Conservation (phyloP, 2,888 invertebrate species). For the Nezara viridula region DNA sequence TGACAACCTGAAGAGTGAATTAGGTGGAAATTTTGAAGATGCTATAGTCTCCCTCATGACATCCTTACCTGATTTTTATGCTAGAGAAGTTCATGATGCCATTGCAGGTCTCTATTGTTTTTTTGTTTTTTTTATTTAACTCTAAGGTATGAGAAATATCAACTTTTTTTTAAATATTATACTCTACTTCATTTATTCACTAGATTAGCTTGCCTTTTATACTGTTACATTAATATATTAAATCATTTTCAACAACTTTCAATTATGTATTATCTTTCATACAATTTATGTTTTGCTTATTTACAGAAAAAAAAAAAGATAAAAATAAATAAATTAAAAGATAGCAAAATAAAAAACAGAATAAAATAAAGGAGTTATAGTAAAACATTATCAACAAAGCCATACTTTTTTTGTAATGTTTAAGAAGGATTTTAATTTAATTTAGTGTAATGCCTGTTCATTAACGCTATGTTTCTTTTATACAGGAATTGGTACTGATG, state of each 20-base stretch:
- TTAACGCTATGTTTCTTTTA: not conserved
- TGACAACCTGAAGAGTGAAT: constrained; percentile 70
- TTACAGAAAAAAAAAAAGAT: no score
- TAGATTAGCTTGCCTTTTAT: no score
- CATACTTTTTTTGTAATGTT: no score
- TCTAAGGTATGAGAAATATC: not conserved
- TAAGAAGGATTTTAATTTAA: not conserved
- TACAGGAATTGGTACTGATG: constrained; percentile 69
- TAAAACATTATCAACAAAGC: no score
- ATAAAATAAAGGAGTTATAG: no score
- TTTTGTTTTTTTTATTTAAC: not conserved
- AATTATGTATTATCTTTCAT: no score
- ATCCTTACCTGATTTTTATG: constrained; percentile 70
- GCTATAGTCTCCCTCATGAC: constrained; percentile 71
- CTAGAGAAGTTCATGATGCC: constrained; percentile 71
- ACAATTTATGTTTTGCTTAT: no score
- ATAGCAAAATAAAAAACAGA: no score
- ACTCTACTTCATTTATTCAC: no score
- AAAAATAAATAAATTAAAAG: no score
- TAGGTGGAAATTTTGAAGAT: constrained; percentile 71
- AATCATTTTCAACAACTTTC: no score
- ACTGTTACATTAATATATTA: no score
- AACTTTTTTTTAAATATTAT: not conserved
- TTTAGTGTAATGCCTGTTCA: not conserved
- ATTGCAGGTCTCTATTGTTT: constrained; percentile 68